A percentile compares a stretch with the other conserved stretches of the same genome.
phyloP scores from a whole-genome alignment of 2,113 vertebrate species.

The Tor tambroides region DNA sequence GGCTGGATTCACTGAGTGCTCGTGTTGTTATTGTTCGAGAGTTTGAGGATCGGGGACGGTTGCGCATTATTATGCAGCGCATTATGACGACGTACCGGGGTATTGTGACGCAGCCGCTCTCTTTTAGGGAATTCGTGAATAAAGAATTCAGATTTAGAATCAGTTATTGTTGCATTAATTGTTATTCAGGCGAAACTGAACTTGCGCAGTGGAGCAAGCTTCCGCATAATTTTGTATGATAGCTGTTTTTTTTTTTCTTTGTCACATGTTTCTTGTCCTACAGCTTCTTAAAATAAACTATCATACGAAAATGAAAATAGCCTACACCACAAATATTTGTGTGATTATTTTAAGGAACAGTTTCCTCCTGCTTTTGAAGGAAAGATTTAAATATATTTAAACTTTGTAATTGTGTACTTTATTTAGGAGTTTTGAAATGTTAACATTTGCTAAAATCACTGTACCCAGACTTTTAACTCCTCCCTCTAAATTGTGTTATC shows the following conservation, averaged over 20 bases:
- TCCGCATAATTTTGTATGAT: not conserved
- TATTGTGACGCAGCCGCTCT: not conserved
- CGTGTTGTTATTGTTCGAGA: slow-evolving; percentile 1
- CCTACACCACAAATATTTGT: too few species aligned
- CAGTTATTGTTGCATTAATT: too few species aligned
- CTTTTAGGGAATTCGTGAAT: not conserved
- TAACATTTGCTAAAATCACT: too few species aligned
- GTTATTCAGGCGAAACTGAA: not conserved
- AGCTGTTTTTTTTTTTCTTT: not conserved
- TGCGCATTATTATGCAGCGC: slow-evolving; percentile 24
- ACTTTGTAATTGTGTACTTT: too few species aligned
- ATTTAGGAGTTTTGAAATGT: too few species aligned
- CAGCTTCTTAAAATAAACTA: too few species aligned
- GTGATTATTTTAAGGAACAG: too few species aligned
- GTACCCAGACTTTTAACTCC: too few species aligned
- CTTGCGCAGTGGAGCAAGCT: not conserved
- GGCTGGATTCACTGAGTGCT: not conserved
- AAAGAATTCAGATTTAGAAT: not conserved
- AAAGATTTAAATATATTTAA: too few species aligned
- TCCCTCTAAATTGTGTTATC: too few species aligned
- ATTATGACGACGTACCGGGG: slow-evolving; percentile 8
- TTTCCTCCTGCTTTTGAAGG: too few species aligned
- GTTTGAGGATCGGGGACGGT: slow-evolving; percentile 5
- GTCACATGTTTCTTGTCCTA: not conserved
- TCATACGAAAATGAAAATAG: too few species aligned